Conservation (phyloP, 2,888 invertebrate genomes). For the Alcis repandata region DNA sequence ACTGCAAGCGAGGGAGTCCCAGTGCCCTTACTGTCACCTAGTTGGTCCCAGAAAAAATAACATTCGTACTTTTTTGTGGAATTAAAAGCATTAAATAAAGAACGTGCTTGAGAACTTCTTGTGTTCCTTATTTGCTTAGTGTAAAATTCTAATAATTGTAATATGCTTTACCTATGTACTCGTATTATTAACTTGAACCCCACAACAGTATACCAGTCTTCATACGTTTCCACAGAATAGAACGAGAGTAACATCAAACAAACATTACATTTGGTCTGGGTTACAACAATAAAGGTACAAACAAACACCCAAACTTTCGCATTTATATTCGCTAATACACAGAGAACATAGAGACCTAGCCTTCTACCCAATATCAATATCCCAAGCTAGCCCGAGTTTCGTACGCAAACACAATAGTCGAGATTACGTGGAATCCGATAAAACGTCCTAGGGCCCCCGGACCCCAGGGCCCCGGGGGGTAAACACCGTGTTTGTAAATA, state of each 20-base stretch:
- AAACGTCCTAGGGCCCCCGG: constrained; percentile 42
- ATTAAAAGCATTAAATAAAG: background rate
- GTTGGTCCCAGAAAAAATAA: background rate
- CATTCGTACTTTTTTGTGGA: background rate
- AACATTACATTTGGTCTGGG: no score
- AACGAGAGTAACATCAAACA: no score
- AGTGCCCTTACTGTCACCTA: constrained; percentile 21
- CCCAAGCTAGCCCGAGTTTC: background rate
- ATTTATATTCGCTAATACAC: background rate
- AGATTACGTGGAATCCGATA: constrained; percentile 59
- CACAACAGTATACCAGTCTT: no score
- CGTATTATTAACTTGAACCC: no score
- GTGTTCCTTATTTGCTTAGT: no score
- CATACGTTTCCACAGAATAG: no score
- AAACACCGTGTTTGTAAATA: constrained; percentile 55
- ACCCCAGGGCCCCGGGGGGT: constrained; percentile 39
- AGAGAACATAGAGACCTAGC: constrained; percentile 2
- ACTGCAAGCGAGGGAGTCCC: constrained; percentile 53
- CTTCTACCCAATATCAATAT: constrained; percentile 9
- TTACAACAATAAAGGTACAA: background rate
- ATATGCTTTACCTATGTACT: no score
- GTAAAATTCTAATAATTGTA: no score
- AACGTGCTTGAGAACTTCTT: no score
- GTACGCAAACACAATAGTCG: constrained; percentile 65
- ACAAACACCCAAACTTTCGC: background rate